These are phyloP conservation scores for Synanthedon formicaeformis DNA, from an alignment of 2,888 invertebrate species.

Conservation along the genomic window DNA sequence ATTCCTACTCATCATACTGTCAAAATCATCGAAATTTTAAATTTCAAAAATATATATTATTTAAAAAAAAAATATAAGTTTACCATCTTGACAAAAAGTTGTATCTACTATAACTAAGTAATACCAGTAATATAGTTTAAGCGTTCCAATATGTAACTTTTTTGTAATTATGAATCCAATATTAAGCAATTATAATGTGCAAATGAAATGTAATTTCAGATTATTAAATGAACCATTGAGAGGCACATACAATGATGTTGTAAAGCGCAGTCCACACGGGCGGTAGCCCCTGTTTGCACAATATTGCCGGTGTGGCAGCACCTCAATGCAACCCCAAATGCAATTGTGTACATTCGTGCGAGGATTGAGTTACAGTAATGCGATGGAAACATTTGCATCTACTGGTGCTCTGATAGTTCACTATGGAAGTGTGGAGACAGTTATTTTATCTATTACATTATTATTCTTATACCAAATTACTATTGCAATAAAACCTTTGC, in stretches of 20 bases:
- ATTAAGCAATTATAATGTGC: neutral
- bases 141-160: too few species aligned
- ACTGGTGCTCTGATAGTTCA: constrained; percentile 20
- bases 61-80: too few species aligned
- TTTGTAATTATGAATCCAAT: neutral
- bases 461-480: too few species aligned
- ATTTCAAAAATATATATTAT: too few species aligned
- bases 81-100: too few species aligned
- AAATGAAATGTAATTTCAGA: neutral
- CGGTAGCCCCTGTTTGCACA: constrained; percentile 52
- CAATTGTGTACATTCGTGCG: constrained; percentile 65
- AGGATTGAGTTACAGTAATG: constrained; percentile 61
- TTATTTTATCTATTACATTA: too few species aligned
- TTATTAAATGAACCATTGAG: neutral
- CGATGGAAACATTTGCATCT: constrained; percentile 58
- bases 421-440: constrained; percentile 9
- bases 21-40: too few species aligned
- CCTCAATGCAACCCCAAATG: constrained; percentile 58
- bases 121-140: too few species aligned
- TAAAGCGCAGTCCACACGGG: constrained; percentile 32
- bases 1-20: too few species aligned
- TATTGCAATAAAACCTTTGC: too few species aligned
- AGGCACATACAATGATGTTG: constrained; percentile 13
- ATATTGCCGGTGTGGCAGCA: constrained; percentile 34
- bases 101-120: too few species aligned